Evolutionary conservation across 2,113 vertebrate genomes (phyloP).

Genomic region (Candoia aspera): DNA sequence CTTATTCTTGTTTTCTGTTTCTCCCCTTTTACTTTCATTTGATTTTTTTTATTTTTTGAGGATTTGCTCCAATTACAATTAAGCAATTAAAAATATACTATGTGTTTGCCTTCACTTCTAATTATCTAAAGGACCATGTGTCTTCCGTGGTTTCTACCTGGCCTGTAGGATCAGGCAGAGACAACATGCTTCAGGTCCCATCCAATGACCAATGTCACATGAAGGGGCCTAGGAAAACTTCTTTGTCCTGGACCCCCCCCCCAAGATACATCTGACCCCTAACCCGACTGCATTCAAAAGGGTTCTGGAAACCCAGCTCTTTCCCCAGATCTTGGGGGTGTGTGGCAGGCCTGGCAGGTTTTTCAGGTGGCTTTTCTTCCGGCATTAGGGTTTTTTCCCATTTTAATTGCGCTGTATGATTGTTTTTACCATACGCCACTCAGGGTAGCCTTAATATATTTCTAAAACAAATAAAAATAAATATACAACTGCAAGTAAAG

Average conservation of each 20-base stretch:
- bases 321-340: background rate
- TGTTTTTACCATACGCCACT: background rate
- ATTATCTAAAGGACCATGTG: too few relatives aligned
- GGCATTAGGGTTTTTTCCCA: background rate
- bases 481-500: background rate
- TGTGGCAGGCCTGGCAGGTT: background rate
- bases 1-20: background rate
- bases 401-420: background rate
- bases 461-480: background rate
- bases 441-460: background rate
- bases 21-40: background rate
- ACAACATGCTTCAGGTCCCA: background rate
- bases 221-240: background rate
- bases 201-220: background rate
- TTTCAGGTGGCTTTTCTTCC: background rate
- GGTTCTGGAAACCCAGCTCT: background rate
- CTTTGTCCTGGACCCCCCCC: background rate
- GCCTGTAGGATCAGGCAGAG: background rate
- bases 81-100: too few relatives aligned
- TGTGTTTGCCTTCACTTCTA: too few relatives aligned
- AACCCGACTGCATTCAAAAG: background rate
- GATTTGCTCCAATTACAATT: background rate
- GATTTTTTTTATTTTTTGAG: background rate
- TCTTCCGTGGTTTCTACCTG: background rate
- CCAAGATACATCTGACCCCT: background rate